Evolutionary conservation across 2,888 invertebrate species (phyloP).

Genomic region (Eucera pruinosa): DNA sequence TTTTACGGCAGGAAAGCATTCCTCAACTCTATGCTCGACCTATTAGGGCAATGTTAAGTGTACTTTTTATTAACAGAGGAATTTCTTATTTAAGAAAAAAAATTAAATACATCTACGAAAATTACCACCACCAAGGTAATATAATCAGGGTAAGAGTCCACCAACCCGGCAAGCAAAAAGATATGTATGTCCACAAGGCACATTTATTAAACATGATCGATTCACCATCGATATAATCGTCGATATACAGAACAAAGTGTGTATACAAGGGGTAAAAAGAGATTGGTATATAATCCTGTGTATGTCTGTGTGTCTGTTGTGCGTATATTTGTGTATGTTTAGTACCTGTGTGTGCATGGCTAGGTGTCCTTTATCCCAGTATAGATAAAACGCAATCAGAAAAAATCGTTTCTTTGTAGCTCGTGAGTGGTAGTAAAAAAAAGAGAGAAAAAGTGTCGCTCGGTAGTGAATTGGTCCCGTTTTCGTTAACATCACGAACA

Average conservation of each 20-base stretch:
- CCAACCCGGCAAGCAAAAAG: constrained; percentile 84
- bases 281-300: constrained; percentile 56
- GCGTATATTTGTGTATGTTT: constrained; percentile 47
- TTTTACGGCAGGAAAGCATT: neutral
- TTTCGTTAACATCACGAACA: constrained; percentile 27
- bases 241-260: constrained; percentile 82
- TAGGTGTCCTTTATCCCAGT: constrained; percentile 70
- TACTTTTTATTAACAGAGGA: neutral
- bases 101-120: constrained; percentile 66
- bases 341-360: constrained; percentile 28
- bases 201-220: constrained; percentile 84
- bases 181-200: constrained; percentile 83
- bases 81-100: neutral
- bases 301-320: constrained; percentile 38
- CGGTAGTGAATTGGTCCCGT: constrained; percentile 39
- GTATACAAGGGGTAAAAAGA: constrained; percentile 76
- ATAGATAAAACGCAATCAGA: constrained; percentile 55
- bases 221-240: constrained; percentile 82
- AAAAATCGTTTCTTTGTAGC: constrained; percentile 21
- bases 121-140: constrained; percentile 82
- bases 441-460: constrained; percentile 27
- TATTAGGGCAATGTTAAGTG: neutral
- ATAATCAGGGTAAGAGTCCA: constrained; percentile 82
- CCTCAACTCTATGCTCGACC: neutral
- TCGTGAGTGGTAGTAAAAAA: constrained; percentile 5